phyloP scores from a whole-genome alignment of 1,140 invertebrate species.

The Chionoecetes opilio region DNA sequence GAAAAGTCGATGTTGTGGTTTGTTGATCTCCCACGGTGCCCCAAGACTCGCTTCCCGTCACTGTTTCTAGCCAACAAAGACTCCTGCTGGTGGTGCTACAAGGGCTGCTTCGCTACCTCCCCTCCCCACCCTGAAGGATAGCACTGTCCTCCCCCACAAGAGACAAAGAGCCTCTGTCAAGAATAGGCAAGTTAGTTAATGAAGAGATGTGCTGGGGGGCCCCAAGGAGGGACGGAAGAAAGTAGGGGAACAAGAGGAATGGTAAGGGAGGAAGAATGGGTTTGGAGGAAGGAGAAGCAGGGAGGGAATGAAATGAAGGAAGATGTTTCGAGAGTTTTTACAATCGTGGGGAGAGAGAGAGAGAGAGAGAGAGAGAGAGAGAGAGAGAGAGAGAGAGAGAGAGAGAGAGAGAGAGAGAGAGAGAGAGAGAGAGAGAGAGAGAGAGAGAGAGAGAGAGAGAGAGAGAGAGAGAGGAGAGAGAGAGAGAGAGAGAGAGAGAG shows the following conservation, averaged over 20 bases:
- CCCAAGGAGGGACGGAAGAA: not conserved
- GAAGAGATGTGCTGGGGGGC: slow-evolving; percentile 53
- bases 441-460: not conserved
- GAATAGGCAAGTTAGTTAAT: slow-evolving; percentile 66
- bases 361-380: slow-evolving; percentile 10
- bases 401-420: slow-evolving; percentile 7
- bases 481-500: slow-evolving; percentile 9
- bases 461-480: too few relatives aligned
- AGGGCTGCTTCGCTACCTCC: not conserved
- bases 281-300: not conserved
- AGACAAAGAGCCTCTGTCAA: slow-evolving; percentile 56
- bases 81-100: too few relatives aligned
- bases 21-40: not conserved
- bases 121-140: not conserved
- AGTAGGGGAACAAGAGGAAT: not conserved
- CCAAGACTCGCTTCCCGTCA: too few relatives aligned
- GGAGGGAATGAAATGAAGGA: not conserved
- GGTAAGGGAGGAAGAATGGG: not conserved
- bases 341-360: not conserved
- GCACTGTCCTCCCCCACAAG: not conserved
- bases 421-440: slow-evolving; percentile 15
- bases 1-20: slow-evolving; percentile 30
- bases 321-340: not conserved
- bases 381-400: not conserved
- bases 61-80: too few relatives aligned